Evolutionary conservation across 2,797 vertebrate genomes (phyloP).

Genomic region (Hydrocynus forskahlii): DNA sequence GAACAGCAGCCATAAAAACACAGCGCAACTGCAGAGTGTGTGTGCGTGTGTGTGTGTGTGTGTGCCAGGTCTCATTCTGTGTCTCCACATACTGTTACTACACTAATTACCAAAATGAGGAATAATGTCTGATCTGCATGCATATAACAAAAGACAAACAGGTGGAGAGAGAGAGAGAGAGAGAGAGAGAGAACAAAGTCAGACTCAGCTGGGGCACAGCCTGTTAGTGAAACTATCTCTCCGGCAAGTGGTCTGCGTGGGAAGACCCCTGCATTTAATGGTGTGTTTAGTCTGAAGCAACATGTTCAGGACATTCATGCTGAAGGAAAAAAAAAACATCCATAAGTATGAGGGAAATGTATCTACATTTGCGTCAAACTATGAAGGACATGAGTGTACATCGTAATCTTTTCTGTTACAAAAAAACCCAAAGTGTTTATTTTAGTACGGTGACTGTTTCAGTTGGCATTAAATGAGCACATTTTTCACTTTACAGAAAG

Average conservation of each 20-base stretch:
- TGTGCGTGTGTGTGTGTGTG: no score
- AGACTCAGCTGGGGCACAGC: conserved; percentile 30
- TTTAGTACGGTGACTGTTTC: neutral
- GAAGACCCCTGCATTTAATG: conserved; percentile 48
- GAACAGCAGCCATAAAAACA: neutral
- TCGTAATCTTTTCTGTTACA: neutral
- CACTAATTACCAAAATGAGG: neutral
- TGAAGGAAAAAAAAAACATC: neutral
- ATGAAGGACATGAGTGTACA: neutral
- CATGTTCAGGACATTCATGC: neutral
- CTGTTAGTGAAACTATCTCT: conserved; percentile 43
- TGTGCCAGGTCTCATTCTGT: neutral
- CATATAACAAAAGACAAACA: neutral
- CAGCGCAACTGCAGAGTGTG: neutral
- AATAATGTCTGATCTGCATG: neutral
- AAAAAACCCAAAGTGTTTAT: neutral
- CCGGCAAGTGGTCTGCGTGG: conserved; percentile 43
- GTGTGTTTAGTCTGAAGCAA: conserved; percentile 35
- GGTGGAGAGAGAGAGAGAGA: neutral
- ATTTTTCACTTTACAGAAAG: neutral
- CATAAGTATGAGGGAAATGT: neutral
- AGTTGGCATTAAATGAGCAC: neutral
- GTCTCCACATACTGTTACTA: neutral
- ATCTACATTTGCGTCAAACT: no score
- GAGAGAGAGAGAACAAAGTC: neutral